phyloP scores from a whole-genome alignment of 2,797 vertebrate genomes.

The Rhodeus uyekii region DNA sequence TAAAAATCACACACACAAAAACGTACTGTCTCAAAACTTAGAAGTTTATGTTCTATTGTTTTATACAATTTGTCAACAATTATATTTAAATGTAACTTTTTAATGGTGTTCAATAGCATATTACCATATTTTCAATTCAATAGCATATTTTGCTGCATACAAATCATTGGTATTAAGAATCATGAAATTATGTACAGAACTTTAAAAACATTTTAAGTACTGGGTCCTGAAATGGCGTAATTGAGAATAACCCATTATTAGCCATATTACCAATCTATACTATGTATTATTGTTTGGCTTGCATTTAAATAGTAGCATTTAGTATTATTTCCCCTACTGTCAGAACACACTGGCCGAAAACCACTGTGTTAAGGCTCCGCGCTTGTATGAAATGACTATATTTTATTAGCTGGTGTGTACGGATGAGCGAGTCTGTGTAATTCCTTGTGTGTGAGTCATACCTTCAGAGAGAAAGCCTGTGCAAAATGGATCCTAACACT shows the following conservation, averaged over 20 bases:
- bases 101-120: not conserved
- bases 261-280: not conserved
- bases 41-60: not conserved
- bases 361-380: not conserved
- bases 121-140: not conserved
- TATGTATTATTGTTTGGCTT: not conserved
- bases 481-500: constrained; percentile 83
- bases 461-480: constrained; percentile 91
- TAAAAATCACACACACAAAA: too few relatives aligned
- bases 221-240: not conserved
- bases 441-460: constrained; percentile 55
- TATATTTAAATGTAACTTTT: not conserved
- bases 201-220: not conserved
- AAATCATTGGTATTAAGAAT: not conserved
- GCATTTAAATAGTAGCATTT: not conserved
- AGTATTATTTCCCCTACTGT: not conserved
- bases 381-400: constrained; percentile 1
- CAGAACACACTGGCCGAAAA: not conserved
- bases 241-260: not conserved
- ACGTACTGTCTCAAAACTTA: not conserved
- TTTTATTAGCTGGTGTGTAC: constrained; percentile 1
- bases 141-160: not conserved
- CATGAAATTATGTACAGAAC: not conserved
- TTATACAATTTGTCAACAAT: not conserved
- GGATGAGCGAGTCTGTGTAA: not conserved